Evolutionary conservation across 2,113 vertebrate genomes (phyloP).

Genomic region (Phalacrocorax carbo): DNA sequence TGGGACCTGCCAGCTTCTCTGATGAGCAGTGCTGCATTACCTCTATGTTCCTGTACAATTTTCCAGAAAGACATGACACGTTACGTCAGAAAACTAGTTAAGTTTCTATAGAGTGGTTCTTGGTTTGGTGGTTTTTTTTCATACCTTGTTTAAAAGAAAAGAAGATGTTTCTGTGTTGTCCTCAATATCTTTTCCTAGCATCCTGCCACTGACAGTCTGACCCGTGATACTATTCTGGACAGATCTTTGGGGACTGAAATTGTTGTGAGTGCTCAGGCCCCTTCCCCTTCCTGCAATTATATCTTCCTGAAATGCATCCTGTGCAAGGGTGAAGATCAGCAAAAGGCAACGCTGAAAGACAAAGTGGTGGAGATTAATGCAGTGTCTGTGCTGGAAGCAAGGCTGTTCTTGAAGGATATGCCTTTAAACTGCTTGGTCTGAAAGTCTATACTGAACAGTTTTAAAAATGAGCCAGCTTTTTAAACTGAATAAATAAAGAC

Average conservation of each 20-base stretch:
- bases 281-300: conserved; percentile 47
- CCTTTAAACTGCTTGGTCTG: not conserved
- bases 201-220: not conserved
- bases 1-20: not conserved
- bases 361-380: not conserved
- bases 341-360: not conserved
- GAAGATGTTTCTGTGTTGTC: not conserved
- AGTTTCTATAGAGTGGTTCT: not conserved
- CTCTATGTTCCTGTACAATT: not conserved
- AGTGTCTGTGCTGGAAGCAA: not conserved
- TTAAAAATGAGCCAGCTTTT: not conserved
- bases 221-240: not conserved
- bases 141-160: not conserved
- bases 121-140: not conserved
- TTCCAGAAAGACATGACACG: accelerated
- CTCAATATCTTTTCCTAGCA: not conserved
- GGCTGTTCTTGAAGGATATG: not conserved
- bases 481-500: not conserved
- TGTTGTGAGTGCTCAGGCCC: not conserved
- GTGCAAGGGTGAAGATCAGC: conserved; percentile 35
- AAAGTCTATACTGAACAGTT: not conserved
- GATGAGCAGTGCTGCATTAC: not conserved
- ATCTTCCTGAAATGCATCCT: conserved; percentile 42
- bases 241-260: not conserved
- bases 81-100: not conserved